Evolutionary conservation across 2,888 invertebrate species (phyloP).

Genomic region (Phalera bucephala): DNA sequence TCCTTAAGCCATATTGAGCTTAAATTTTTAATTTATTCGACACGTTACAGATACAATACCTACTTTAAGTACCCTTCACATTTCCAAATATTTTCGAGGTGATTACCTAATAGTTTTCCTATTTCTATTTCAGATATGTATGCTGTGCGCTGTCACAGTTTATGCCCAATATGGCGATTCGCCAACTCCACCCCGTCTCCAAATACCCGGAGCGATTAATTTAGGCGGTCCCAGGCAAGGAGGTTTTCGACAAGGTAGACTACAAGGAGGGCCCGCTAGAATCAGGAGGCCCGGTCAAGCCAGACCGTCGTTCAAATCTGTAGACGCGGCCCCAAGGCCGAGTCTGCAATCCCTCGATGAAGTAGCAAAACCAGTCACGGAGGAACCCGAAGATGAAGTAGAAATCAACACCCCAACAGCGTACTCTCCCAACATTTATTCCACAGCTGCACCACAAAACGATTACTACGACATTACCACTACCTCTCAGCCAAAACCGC

Average conservation of each 20-base stretch:
- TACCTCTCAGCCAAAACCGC: conserved; percentile 73
- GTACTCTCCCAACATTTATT: conserved; percentile 64
- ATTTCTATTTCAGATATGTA: conserved; percentile 71
- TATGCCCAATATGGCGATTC: conserved; percentile 74
- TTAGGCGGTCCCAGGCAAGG: conserved; percentile 63
- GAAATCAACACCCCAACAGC: conserved; percentile 82
- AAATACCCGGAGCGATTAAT: conserved; percentile 85
- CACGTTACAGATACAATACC: too few species aligned
- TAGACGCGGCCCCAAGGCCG: conserved; percentile 70
- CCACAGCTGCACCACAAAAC: conserved; percentile 72
- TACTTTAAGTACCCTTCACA: too few species aligned
- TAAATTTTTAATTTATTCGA: conserved; percentile 2
- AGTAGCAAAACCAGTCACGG: conserved; percentile 85
- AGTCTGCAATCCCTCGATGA: conserved; percentile 77
- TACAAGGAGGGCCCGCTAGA: conserved; percentile 55
- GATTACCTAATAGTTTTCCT: too few species aligned
- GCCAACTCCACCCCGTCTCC: conserved; percentile 85
- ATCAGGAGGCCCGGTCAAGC: conserved; percentile 68
- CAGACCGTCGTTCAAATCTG: conserved; percentile 72
- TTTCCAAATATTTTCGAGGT: too few species aligned
- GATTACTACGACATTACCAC: conserved; percentile 73
- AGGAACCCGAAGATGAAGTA: conserved; percentile 85
- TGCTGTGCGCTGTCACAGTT: conserved; percentile 77
- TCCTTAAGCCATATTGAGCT: conserved; percentile 35
- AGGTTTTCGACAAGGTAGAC: conserved; percentile 69